Base-by-base conservation (phyloP, 2,888 invertebrate species). In the Diaperis boleti region DNA sequence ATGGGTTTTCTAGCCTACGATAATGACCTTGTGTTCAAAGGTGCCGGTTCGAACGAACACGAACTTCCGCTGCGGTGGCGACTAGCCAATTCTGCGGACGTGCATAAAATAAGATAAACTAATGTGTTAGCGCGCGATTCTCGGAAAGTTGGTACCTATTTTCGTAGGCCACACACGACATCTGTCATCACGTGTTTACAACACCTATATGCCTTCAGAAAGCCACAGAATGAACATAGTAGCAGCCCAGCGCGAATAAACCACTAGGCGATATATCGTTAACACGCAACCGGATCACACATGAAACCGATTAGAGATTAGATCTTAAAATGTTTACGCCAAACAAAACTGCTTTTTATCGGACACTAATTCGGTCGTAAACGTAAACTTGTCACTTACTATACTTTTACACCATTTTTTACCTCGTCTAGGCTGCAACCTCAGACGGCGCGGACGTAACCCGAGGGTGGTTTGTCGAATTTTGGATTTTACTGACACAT, bases 1-100 rank as follows among this genome's bases (percentile, higher is more conserved):
- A 47, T 47, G 22, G 15, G 50, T 50, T 33, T 14, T 57, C 13
- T 35, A 20, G 35, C 31, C 15, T 41, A 14, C 22, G 14, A 35
- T 17, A 42, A 42, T 59, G 54, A 59, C 63, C 59, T 63, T 63
- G 59, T 26, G 37, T 47, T 63, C 50, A 62, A 62, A 62, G 63
- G 39, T 47, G 63, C 63, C 63, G 63, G 29, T 62, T 55, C 31
- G 50, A 61, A n/a, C n/a, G n/a, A n/a, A 57, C 65, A 61, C 59
- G 50, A 49, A 69, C 66, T 69, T 69, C 68, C 68, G 66, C 65
- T 69, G 68, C 62, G 68, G 66, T 69, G 68, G 66, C 68, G 68
- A 54, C 59, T 35, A 29, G 68, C 68, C 68, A 69, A 69, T 65
- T 66, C 66, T 61, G 49, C 57, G 65, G 65, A 67, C 68, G 65